These are phyloP conservation scores for Leucozona laternaria DNA, from an alignment of 2,888 invertebrate genomes.

Conservation along the genomic window DNA sequence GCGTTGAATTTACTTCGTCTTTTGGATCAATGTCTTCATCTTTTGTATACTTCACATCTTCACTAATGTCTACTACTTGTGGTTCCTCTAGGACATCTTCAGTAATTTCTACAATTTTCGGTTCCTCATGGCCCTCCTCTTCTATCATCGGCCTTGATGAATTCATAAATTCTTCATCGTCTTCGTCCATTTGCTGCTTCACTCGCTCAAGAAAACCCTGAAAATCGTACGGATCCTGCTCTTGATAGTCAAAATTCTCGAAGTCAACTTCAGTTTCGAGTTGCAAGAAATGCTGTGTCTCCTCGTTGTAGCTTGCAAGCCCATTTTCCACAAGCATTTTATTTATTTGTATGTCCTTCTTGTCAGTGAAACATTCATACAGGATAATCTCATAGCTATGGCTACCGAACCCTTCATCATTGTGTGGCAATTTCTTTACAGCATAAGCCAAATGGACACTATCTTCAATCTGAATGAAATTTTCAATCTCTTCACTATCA, in stretches of 20 bases:
- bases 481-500: conserved; percentile 31
- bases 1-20: not conserved
- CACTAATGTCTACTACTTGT: not conserved
- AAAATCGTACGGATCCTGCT: conserved; percentile 46
- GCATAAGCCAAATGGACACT: conserved; percentile 50
- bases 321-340: conserved; percentile 74
- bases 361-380: conserved; percentile 55
- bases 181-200: conserved; percentile 48
- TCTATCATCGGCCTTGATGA: conserved; percentile 20
- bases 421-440: conserved; percentile 28
- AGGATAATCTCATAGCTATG: conserved; percentile 51
- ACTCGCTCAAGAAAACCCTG: conserved; percentile 45
- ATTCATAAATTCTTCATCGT: conserved; percentile 3
- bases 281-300: conserved; percentile 76
- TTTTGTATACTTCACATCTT: not conserved
- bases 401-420: conserved; percentile 7
- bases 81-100: not conserved
- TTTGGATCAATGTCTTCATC: not conserved
- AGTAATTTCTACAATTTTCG: conserved; percentile 54
- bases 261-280: conserved; percentile 62
- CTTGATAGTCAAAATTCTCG: conserved; percentile 32
- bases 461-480: conserved; percentile 7
- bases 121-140: conserved; percentile 8
- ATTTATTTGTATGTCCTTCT: conserved; percentile 72
- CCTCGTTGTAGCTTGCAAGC: conserved; percentile 71